Evolutionary conservation across 2,888 invertebrate genomes (phyloP), one percentile per base, ranked within the genome.

Genomic region (Bruchidius siliquastri): DNA sequence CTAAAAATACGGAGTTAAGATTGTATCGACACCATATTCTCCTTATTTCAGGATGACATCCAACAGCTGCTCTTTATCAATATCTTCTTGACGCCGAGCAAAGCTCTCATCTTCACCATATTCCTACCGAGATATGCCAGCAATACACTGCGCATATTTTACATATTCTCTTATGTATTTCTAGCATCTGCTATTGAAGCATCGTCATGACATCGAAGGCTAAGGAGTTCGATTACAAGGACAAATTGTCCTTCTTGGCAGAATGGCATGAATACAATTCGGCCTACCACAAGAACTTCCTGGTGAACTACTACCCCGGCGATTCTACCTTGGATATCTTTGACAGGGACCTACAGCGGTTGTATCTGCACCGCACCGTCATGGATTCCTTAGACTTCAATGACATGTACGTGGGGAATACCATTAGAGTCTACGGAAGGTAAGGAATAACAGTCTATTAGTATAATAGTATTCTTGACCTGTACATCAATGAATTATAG

Each of bases 261-360:
- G 96, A 96, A 87, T 97, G 96, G 96, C 95, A 92, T 83, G 97
- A 97, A 84, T 90, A 91, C 79, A 91, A 93, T 81, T 92, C 95
- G 0, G 91, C 91, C 68, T 88, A 93, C 20, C 87, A 92, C 22
- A 92, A 94, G 80, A 91, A 91, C 76, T 96, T 95, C 85, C 89
- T 92, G 81, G 86, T 97, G 71, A 92, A 92, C 80, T 97, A 90
- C 84, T 95, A 91, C 85, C 92, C 93, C 0, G 88, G 88, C 71
- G 96, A 96, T 84, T 91, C 91, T 80, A 92, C 94, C 0, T 86
- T 96, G 30, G 96, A 97, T 89, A 90, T 97, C 6, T 86, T 79
- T 77, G 87, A 87, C 77, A 80, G 78, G 22, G 84, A 84, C 32
- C 73, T 81, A 3, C 83, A 85, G 69, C 81, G 85, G 30, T 80